Percentiles rank a stretch among this genome's conserved stretches.
phyloP scores from a whole-genome alignment of 1,140 invertebrate species.

The Copidosoma floridanum region DNA sequence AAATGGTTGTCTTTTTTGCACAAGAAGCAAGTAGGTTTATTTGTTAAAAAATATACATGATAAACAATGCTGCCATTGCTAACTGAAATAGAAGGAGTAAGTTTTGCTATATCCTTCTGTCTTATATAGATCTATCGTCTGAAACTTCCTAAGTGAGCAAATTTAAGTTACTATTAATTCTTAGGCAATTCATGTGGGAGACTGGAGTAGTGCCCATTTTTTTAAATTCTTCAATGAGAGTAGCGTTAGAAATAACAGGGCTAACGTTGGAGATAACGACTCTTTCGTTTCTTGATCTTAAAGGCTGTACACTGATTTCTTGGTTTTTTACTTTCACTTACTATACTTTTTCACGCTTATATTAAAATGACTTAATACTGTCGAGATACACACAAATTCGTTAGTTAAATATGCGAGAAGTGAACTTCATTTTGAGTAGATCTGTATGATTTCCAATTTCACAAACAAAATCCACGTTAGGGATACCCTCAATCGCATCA shows the following conservation, averaged over 20 bases:
- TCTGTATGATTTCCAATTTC: not conserved
- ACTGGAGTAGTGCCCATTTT: not conserved
- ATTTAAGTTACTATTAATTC: not conserved
- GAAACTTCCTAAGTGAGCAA: not conserved
- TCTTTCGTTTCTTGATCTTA: not conserved
- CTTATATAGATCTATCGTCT: not conserved
- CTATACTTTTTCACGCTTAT: not conserved
- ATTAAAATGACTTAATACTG: not conserved
- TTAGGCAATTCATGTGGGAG: not conserved
- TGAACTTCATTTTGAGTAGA: not conserved
- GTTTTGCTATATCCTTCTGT: not conserved
- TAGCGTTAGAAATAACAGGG: not conserved
- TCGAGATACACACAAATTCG: constrained; percentile 13
- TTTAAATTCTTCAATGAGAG: not conserved
- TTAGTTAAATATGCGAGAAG: constrained; percentile 16
- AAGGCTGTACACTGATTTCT: not conserved
- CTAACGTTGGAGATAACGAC: constrained; percentile 2
- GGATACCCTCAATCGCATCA: not conserved
- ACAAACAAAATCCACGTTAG: not conserved
- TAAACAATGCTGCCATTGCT: not conserved
- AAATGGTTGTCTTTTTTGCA: constrained; percentile 2
- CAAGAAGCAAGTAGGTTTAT: not conserved
- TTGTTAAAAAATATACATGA: not conserved
- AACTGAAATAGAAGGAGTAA: not conserved
- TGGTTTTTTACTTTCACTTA: constrained; percentile 7